Base-by-base conservation (phyloP, 2,888 invertebrate genomes). In the Teleogryllus oceanicus region DNA sequence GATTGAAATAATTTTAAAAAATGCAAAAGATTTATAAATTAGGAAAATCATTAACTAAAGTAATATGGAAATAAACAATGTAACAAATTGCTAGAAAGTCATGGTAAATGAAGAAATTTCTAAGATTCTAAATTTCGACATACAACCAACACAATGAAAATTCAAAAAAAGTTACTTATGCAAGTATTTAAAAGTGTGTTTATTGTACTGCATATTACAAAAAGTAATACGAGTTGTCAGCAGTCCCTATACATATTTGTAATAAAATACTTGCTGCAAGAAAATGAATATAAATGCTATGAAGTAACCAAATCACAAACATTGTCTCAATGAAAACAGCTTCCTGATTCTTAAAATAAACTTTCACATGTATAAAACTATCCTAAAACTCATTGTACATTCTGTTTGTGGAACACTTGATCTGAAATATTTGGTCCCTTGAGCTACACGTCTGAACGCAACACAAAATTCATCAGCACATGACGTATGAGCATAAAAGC, bases 351-450 rank as follows among this genome's bases (percentile, higher is more conserved):
- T 62, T 62, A 62, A 62, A 62, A 13, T 62, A 18, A 62, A 62
- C 5, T 18, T 62, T 62, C 62, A 62, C 16, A 62, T 18, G 62
- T 62, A 18, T 18, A 62, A 62, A 62, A 62, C 13, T 62, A 18
- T n/a, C n/a, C 62, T 62, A 62, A 18, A 62, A 62, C 62, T 62
- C 62, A 62, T 62, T 18, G 62, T 62, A 62, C 16, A 62, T n/a
- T 62, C 13, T n/a, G n/a, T n/a, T 62, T 62, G 16, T 62, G 62
- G 62, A 62, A 62, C 62, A n/a, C 62, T 62, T 62, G 62, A 62
- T n/a, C 62, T 62, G 62, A 62, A 62, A 62, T 62, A n/a, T 62
- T 37, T 62, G 62, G 62, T 62, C 62, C 62, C 62, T 62, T 62
- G 62, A 62, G 62, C 62, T 62, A 62, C 16, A 62, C 62, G 13